Conservation (phyloP, 2,113 vertebrate species). For the Leptosomus discolor region DNA sequence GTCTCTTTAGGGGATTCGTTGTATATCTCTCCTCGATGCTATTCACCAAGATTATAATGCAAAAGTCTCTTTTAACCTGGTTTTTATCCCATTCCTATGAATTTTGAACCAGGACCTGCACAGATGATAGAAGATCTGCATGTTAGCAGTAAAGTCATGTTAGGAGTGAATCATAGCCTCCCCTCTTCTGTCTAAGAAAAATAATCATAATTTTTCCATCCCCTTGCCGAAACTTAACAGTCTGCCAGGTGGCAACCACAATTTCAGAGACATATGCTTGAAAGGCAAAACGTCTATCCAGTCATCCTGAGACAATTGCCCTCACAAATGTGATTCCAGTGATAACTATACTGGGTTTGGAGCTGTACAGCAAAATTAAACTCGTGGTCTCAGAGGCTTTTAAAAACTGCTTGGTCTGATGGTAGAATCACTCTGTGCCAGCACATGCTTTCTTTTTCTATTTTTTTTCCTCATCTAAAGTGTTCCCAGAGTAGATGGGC, state of each 20-base stretch:
- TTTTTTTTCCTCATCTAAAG: not conserved
- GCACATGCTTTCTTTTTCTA: not conserved
- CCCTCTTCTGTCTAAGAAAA: not conserved
- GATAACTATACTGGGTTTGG: not conserved
- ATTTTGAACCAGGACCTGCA: not conserved
- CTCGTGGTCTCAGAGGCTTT: not conserved
- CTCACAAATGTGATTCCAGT: slow-evolving; percentile 3
- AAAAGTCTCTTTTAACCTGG: not conserved
- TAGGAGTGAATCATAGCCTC: not conserved
- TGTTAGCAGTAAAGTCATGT: not conserved
- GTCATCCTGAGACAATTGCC: not conserved
- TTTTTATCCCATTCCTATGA: not conserved
- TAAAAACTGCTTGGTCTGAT: not conserved
- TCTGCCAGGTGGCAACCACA: slow-evolving; percentile 22
- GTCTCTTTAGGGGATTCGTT: not conserved
- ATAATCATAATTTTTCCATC: not conserved
- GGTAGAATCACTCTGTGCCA: not conserved
- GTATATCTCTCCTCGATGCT: not conserved
- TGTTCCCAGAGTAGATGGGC: not conserved
- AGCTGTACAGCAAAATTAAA: not conserved
- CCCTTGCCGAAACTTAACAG: not conserved
- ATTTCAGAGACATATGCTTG: slow-evolving; percentile 17
- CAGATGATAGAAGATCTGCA: not conserved
- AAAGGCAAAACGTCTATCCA: not conserved
- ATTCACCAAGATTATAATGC: not conserved